A percentile compares a stretch with the other conserved stretches of the same genome.
phyloP scores from a whole-genome alignment of 2,888 invertebrate species.

The Bellardia pandia region DNA sequence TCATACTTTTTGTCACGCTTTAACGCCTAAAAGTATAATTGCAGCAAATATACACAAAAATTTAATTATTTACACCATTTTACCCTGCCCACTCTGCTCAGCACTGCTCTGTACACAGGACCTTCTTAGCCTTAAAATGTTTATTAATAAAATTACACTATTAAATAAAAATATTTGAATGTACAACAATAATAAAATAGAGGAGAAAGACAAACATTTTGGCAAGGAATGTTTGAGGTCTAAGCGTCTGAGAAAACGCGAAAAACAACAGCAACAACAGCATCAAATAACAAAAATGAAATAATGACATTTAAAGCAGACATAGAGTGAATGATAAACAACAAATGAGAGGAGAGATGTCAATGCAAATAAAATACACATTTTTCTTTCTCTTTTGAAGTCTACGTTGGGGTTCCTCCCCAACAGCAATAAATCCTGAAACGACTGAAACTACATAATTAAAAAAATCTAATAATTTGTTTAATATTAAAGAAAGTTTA shows the following conservation, averaged over 20 bases:
- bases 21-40: slow-evolving; percentile 38
- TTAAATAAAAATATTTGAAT: background rate
- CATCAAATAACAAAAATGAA: background rate
- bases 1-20: slow-evolving; percentile 23
- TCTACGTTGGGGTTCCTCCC: background rate
- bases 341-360: background rate
- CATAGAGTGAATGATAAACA: background rate
- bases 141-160: slow-evolving; percentile 16
- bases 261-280: background rate
- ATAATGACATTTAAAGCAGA: background rate
- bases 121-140: background rate
- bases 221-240: background rate
- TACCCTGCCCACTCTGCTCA: background rate
- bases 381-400: background rate
- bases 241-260: background rate
- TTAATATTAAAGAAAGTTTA: too few relatives aligned
- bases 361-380: background rate
- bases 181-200: background rate
- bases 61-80: slow-evolving; percentile 7
- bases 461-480: background rate
- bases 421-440: too few relatives aligned
- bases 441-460: background rate
- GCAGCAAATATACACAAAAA: slow-evolving; percentile 13
- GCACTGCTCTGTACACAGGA: background rate
- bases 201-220: background rate